Evolutionary conservation across 1,140 invertebrate genomes (phyloP).

Genomic region (Bombus terrestris): DNA sequence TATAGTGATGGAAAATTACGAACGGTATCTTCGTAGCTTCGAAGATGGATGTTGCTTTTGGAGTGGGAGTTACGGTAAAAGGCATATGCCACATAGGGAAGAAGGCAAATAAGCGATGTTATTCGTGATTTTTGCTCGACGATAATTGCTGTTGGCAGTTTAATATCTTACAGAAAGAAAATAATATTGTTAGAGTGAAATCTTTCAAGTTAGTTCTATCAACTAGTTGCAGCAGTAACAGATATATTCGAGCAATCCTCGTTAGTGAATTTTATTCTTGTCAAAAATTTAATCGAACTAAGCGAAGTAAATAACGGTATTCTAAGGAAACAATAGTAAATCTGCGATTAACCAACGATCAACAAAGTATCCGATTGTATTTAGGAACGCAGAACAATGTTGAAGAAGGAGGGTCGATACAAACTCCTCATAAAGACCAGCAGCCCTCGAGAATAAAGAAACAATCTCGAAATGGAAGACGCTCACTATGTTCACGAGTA

Average conservation of each 20-base stretch:
- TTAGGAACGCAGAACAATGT: not conserved
- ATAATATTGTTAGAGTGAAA: no score
- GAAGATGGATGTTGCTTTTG: not conserved
- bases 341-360: not conserved
- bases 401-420: not conserved
- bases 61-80: not conserved
- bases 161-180: no score
- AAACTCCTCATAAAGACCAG: not conserved
- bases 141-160: not conserved
- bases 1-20: not conserved
- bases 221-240: no score
- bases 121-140: no score
- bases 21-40: not conserved
- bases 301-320: no score
- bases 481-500: constrained; percentile 28
- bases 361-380: constrained; percentile 10
- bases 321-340: not conserved
- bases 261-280: not conserved
- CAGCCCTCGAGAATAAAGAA: constrained; percentile 25
- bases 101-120: not conserved
- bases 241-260: no score
- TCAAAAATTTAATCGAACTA: not conserved
- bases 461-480: constrained; percentile 60
- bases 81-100: not conserved
- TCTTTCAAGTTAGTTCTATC: rapidly evolving